A percentile compares a stretch with the other conserved stretches of the same genome.
These are phyloP conservation scores for Malacosoma neustria DNA, from an alignment of 2,888 invertebrate species.

Conservation along the genomic window DNA sequence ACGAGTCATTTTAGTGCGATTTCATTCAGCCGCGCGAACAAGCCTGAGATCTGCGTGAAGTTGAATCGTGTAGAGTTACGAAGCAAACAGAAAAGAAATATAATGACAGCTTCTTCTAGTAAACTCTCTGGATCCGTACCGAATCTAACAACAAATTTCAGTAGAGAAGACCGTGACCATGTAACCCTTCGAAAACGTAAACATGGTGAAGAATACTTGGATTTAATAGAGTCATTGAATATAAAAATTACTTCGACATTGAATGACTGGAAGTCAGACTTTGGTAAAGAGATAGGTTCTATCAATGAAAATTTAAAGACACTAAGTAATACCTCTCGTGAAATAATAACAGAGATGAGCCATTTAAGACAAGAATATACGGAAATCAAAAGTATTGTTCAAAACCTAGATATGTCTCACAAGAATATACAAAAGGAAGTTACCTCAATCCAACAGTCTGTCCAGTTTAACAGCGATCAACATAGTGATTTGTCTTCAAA, in stretches of 20 bases:
- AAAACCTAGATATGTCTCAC: neutral
- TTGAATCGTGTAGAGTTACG: too few species aligned
- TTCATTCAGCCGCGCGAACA: too few species aligned
- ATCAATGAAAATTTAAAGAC: neutral
- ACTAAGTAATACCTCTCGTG: neutral
- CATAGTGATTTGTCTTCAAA: neutral
- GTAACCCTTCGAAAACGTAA: neutral
- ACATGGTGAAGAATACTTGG: neutral
- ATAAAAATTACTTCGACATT: neutral
- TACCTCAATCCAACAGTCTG: neutral
- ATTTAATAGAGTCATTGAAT: neutral
- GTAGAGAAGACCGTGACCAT: neutral
- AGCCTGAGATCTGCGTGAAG: too few species aligned
- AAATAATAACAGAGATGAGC: neutral
- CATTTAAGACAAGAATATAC: neutral
- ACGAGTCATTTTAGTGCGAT: too few species aligned
- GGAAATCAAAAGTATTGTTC: neutral
- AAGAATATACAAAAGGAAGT: neutral
- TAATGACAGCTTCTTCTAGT: neutral
- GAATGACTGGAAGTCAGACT: neutral
- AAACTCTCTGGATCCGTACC: neutral
- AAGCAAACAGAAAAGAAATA: too few species aligned
- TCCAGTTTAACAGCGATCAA: neutral
- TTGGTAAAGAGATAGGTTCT: neutral
- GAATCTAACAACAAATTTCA: neutral